Percentiles rank a stretch among this genome's conserved stretches.
Evolutionary conservation across 2,113 vertebrate genomes (phyloP).

Genomic region (Agapornis roseicollis): DNA sequence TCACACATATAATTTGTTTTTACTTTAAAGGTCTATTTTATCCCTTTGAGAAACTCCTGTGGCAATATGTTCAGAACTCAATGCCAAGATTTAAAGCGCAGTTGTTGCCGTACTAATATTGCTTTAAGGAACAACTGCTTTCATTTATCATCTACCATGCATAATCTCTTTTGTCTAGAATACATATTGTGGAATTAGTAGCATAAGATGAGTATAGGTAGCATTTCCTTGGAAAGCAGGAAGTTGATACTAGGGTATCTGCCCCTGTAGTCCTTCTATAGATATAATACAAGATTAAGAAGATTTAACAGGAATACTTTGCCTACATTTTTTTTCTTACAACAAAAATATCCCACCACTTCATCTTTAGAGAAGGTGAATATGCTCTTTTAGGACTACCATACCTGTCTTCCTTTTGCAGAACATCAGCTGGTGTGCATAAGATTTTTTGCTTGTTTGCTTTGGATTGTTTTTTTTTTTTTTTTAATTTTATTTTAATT

Average conservation of each 20-base stretch:
- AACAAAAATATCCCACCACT: not conserved
- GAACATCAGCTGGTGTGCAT: not conserved
- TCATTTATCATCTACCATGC: not conserved
- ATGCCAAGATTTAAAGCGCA: not conserved
- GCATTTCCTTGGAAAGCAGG: not conserved
- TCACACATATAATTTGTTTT: not conserved
- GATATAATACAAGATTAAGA: not conserved
- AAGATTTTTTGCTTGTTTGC: not conserved
- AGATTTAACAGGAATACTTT: not conserved
- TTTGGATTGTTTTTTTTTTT: not conserved
- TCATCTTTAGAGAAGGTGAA: not conserved
- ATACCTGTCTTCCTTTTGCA: not conserved
- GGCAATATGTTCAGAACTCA: not conserved
- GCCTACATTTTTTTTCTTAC: not conserved
- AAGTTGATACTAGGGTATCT: not conserved
- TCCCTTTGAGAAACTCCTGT: not conserved
- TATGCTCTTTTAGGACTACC: not conserved
- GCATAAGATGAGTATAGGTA: not conserved
- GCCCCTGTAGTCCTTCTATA: not conserved
- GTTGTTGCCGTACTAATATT: not conserved
- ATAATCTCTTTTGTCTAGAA: not conserved
- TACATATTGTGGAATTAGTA: not conserved
- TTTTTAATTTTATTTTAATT: not conserved
- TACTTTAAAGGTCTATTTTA: not conserved
- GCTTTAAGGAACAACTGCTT: not conserved